Conservation (phyloP, 2,888 invertebrate species). For the Mythimna loreyi region DNA sequence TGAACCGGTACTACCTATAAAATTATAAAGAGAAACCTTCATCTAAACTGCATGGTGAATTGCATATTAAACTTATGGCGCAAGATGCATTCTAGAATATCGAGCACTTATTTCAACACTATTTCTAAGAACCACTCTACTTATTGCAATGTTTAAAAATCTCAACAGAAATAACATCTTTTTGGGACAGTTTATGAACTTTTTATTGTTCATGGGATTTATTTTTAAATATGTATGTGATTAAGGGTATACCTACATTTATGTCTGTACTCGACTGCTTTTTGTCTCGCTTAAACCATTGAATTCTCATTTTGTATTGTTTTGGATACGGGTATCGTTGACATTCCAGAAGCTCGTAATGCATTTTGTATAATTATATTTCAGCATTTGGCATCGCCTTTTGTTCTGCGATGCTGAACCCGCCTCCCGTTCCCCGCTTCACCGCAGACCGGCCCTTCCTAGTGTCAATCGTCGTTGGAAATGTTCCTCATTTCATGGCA, state of each 20-base stretch:
- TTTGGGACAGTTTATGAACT: too few relatives aligned
- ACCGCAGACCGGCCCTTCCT: slow-evolving; percentile 50
- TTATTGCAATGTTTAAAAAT: too few relatives aligned
- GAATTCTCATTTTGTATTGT: not conserved
- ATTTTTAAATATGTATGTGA: not conserved
- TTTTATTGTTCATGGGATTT: too few relatives aligned
- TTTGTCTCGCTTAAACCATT: slow-evolving; percentile 2
- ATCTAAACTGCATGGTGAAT: not conserved
- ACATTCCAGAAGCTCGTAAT: slow-evolving; percentile 19
- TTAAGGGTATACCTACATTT: not conserved
- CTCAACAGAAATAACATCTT: not conserved
- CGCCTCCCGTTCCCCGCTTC: slow-evolving; percentile 71
- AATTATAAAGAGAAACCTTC: not conserved
- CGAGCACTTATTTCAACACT: not conserved
- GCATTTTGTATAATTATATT: slow-evolving; percentile 34
- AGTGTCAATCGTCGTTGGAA: slow-evolving; percentile 26
- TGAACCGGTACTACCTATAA: not conserved
- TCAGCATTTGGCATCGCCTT: slow-evolving; percentile 38
- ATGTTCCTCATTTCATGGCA: slow-evolving; percentile 69
- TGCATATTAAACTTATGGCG: not conserved
- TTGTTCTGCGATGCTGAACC: slow-evolving; percentile 28
- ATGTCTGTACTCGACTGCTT: slow-evolving; percentile 8
- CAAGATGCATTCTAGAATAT: not conserved
- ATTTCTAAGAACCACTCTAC: too few relatives aligned
- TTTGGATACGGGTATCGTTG: not conserved